These are phyloP conservation scores for Paralichthys olivaceus DNA, from an alignment of 2,113 vertebrate species.

Conservation along the genomic window DNA sequence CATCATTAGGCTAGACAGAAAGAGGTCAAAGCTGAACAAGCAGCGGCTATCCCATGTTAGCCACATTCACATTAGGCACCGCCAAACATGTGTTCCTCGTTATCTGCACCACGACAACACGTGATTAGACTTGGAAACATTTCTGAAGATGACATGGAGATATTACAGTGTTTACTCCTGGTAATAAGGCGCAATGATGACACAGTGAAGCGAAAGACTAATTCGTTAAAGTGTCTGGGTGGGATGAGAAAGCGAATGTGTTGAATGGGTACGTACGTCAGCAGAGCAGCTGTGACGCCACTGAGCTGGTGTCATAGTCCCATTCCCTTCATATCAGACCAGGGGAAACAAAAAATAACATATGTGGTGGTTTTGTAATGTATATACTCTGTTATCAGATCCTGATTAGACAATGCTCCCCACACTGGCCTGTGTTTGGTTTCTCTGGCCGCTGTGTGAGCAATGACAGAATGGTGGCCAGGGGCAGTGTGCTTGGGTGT, in stretches of 20 bases:
- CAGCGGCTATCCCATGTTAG: conserved; percentile 36
- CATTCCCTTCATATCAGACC: conserved; percentile 29
- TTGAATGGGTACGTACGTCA: conserved; percentile 25
- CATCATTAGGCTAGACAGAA: conserved; percentile 21
- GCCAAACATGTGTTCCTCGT: conserved; percentile 70
- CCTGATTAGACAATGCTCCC: conserved; percentile 29
- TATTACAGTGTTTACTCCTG: conserved; percentile 32
- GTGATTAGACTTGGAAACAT: conserved; percentile 44
- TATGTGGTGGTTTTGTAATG: conserved; percentile 23
- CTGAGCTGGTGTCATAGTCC: conserved; percentile 44
- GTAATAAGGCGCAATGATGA: conserved; percentile 38
- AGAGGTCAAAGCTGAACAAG: conserved; percentile 55
- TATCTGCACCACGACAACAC: conserved; percentile 39
- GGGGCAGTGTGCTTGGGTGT: conserved; percentile 1
- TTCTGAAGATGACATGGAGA: conserved; percentile 42
- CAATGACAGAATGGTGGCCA: conserved; percentile 32
- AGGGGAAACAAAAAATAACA: conserved; percentile 27
- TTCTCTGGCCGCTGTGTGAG: conserved; percentile 28
- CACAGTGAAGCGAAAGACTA: conserved; percentile 19
- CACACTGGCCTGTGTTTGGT: conserved; percentile 11
- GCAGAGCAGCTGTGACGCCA: conserved; percentile 42
- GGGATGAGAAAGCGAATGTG: conserved; percentile 50
- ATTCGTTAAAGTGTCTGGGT: conserved; percentile 40
- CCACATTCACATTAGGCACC: conserved; percentile 28
- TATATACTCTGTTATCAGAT: conserved; percentile 36